These are phyloP conservation scores for Xyrichtys novacula DNA, from an alignment of 2,797 vertebrate genomes.

Conservation along the genomic window DNA sequence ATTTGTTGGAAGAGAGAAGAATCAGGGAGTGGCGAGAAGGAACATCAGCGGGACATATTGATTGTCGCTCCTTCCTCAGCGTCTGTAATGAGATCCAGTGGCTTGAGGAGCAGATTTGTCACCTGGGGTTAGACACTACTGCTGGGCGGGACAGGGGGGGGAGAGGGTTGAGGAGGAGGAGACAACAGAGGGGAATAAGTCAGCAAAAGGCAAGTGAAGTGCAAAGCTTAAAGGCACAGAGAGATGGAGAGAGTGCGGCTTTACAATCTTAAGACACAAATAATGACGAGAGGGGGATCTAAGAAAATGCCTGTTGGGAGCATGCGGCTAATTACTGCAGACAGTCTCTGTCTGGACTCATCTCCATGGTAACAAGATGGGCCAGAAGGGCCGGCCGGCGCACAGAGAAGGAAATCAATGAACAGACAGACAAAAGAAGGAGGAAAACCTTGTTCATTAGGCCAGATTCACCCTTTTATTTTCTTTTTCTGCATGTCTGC, in stretches of 20 bases:
- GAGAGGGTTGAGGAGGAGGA: slow-evolving; percentile 10
- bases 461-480: slow-evolving; percentile 38
- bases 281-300: slow-evolving; percentile 65
- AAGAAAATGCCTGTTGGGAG: slow-evolving; percentile 73
- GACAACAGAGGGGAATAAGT: slow-evolving; percentile 3
- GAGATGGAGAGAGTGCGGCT: slow-evolving; percentile 20
- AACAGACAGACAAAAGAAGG: slow-evolving; percentile 62
- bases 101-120: slow-evolving; percentile 66
- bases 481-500: slow-evolving; percentile 11
- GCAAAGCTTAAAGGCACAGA: slow-evolving; percentile 20
- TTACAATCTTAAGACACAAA: slow-evolving; percentile 53
- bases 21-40: slow-evolving; percentile 37
- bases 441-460: slow-evolving; percentile 49
- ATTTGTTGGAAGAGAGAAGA: slow-evolving; percentile 32
- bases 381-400: slow-evolving; percentile 59
- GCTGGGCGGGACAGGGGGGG: slow-evolving; percentile 6
- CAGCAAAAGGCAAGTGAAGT: background rate
- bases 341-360: slow-evolving; percentile 76
- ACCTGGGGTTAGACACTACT: slow-evolving; percentile 41
- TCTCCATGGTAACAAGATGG: slow-evolving; percentile 82
- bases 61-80: slow-evolving; percentile 55
- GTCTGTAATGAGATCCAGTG: slow-evolving; percentile 72
- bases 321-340: slow-evolving; percentile 80
- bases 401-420: slow-evolving; percentile 75
- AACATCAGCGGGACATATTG: slow-evolving; percentile 56